These are phyloP conservation scores for Triops longicaudatus DNA, from an alignment of 1,140 invertebrate species.

Conservation along the genomic window DNA sequence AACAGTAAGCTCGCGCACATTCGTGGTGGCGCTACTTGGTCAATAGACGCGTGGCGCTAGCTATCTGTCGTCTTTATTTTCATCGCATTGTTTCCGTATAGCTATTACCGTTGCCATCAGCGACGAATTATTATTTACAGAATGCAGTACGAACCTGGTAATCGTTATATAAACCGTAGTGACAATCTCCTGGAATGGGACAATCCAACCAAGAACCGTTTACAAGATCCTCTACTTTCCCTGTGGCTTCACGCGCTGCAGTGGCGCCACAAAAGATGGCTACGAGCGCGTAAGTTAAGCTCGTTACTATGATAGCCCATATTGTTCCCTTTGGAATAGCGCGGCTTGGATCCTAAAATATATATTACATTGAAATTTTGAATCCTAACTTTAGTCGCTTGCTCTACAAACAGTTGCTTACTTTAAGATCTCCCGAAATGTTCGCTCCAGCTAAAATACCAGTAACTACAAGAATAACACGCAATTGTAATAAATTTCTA, in stretches of 20 bases:
- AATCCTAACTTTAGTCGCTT: no score
- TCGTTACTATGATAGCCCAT: slow-evolving; percentile 47
- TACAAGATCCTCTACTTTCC: slow-evolving; percentile 1
- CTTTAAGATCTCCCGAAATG: slow-evolving; percentile 51
- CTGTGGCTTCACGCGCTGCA: slow-evolving; percentile 20
- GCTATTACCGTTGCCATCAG: not conserved
- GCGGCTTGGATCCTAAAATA: slow-evolving; percentile 37
- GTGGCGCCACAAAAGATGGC: slow-evolving; percentile 21
- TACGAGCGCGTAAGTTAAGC: slow-evolving; percentile 41
- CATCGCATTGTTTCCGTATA: no score
- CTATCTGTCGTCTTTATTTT: no score
- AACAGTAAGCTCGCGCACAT: no score
- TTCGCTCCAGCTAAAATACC: slow-evolving; percentile 51
- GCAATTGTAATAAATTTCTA: not conserved
- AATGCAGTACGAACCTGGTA: slow-evolving; percentile 38
- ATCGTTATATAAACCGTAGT: slow-evolving; percentile 24
- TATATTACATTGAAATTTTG: no score
- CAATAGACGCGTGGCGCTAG: no score
- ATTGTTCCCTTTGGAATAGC: slow-evolving; percentile 54
- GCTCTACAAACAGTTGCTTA: no score
- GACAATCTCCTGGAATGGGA: slow-evolving; percentile 22
- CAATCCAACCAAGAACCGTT: slow-evolving; percentile 24
- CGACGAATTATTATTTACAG: not conserved
- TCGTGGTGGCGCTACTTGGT: no score
- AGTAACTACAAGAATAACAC: slow-evolving; percentile 31